phyloP scores from a whole-genome alignment of 2,113 vertebrate species.

The Zapus hudsonius region DNA sequence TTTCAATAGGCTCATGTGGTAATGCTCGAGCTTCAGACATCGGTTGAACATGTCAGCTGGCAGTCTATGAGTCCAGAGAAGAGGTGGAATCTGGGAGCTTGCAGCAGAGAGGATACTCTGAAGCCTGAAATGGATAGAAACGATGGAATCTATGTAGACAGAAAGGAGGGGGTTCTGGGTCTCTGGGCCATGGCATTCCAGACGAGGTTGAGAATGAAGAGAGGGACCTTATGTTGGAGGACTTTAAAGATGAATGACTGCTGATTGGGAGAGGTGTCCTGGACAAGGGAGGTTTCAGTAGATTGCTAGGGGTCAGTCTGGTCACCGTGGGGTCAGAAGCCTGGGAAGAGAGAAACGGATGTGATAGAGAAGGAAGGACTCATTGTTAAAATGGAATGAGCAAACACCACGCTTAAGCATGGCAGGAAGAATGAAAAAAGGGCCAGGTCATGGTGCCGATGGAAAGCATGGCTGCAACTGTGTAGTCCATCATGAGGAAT shows the following conservation, averaged over 20 bases:
- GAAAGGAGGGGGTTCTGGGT: rapidly evolving
- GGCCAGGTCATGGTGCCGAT: rapidly evolving
- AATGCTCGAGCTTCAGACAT: neutral
- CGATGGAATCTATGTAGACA: neutral
- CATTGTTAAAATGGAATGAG: no score
- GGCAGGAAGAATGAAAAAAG: neutral
- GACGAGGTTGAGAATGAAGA: neutral
- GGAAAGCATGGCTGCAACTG: rapidly evolving
- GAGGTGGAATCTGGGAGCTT: neutral
- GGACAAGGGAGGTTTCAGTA: neutral
- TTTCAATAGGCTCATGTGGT: neutral
- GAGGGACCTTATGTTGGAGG: no score
- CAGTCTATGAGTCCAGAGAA: neutral
- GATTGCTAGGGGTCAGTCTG: neutral
- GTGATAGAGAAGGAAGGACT: neutral
- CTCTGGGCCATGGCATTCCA: neutral
- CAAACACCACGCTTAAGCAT: neutral
- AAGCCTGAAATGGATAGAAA: neutral
- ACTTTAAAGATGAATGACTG: no score
- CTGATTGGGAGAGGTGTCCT: neutral
- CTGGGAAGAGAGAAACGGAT: neutral
- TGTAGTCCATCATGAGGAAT: rapidly evolving
- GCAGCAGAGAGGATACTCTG: neutral
- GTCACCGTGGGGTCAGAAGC: no score
- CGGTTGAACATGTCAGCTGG: neutral